These are phyloP conservation scores for Drosophila melanica DNA, from an alignment of 1,140 invertebrate species.

Conservation along the genomic window DNA sequence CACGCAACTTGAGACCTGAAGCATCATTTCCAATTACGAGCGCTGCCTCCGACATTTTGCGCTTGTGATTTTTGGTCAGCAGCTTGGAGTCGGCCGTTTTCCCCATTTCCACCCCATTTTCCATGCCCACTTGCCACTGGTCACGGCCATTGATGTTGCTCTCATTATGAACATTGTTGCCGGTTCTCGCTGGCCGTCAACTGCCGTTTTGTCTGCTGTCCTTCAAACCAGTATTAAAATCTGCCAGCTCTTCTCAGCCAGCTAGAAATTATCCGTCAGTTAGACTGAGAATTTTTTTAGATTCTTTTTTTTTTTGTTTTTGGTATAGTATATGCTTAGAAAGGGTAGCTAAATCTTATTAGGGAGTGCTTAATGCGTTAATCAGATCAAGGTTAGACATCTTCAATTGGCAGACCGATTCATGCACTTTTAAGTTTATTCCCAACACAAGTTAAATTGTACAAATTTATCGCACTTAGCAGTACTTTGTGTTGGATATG, in stretches of 20 bases:
- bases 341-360: neutral
- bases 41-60: conserved; percentile 34
- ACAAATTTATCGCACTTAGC: no score
- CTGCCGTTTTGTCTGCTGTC: conserved; percentile 59
- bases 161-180: conserved; percentile 54
- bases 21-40: conserved; percentile 75
- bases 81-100: conserved; percentile 18
- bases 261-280: conserved; percentile 33
- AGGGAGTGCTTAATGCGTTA: neutral
- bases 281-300: conserved; percentile 21
- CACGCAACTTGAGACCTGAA: conserved; percentile 65
- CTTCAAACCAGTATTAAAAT: conserved; percentile 57
- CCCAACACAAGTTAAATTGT: neutral
- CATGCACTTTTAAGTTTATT: neutral
- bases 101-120: neutral
- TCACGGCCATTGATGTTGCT: conserved; percentile 61
- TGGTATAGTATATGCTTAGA: conserved; percentile 1
- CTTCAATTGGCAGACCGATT: neutral
- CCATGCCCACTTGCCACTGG: conserved; percentile 14
- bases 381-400: neutral
- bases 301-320: neutral
- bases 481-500: neutral
- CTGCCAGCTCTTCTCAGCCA: conserved; percentile 28
- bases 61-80: conserved; percentile 49
- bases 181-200: conserved; percentile 52